Conservation (phyloP, 2,888 invertebrate species). For the Xestia xanthographa region DNA sequence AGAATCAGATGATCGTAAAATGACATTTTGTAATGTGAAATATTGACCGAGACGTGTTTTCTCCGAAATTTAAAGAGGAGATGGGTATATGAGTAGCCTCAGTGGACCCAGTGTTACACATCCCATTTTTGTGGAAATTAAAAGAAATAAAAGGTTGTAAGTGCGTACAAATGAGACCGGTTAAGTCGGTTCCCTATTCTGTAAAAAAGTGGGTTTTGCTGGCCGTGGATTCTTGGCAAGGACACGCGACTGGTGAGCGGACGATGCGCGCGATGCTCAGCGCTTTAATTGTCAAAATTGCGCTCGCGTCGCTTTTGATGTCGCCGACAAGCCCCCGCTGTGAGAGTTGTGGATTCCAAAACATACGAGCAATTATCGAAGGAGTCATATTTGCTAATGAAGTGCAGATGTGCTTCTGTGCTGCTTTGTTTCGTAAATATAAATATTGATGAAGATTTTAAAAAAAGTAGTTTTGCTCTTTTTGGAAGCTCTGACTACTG, state of each 20-base stretch:
- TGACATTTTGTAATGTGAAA: slow-evolving; percentile 67
- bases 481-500: not conserved
- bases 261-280: slow-evolving; percentile 85
- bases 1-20: slow-evolving; percentile 70
- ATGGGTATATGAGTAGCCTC: slow-evolving; percentile 4
- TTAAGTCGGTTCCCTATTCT: slow-evolving; percentile 75
- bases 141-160: slow-evolving; percentile 71
- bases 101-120: slow-evolving; percentile 46
- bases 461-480: not conserved
- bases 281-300: slow-evolving; percentile 90
- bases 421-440: slow-evolving; percentile 19
- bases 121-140: slow-evolving; percentile 62
- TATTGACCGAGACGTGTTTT: slow-evolving; percentile 49
- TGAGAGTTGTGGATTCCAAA: slow-evolving; percentile 56
- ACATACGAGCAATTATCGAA: slow-evolving; percentile 56
- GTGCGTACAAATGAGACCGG: slow-evolving; percentile 82
- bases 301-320: slow-evolving; percentile 80
- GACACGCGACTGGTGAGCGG: slow-evolving; percentile 79
- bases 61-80: slow-evolving; percentile 13
- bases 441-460: slow-evolving; percentile 3
- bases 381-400: slow-evolving; percentile 62
- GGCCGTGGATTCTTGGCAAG: slow-evolving; percentile 86
- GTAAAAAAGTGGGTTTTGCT: slow-evolving; percentile 76
- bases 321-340: slow-evolving; percentile 76
- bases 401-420: slow-evolving; percentile 43